Conservation (phyloP, 1,140 invertebrate species). For the Campoletis sonorensis region DNA sequence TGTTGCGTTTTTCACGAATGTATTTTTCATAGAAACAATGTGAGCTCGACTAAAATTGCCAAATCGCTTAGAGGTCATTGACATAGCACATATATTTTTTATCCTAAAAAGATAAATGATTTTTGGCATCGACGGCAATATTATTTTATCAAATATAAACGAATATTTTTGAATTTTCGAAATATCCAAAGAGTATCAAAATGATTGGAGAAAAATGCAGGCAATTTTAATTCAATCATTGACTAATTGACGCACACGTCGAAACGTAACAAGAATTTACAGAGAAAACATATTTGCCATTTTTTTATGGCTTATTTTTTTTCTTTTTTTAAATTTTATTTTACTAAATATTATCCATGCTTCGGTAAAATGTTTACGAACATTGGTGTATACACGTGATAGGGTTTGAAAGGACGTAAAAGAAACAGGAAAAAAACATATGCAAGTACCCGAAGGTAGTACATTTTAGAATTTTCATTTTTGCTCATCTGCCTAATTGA, state of each 20-base stretch:
- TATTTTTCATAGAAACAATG: conserved; percentile 4
- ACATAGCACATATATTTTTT: conserved; percentile 2
- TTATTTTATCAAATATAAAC: neutral
- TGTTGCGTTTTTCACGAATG: neutral
- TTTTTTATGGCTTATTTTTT: neutral
- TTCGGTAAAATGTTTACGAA: neutral
- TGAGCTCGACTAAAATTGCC: neutral
- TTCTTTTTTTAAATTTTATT: neutral
- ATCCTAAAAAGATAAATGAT: neutral
- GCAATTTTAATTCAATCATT: conserved; percentile 2
- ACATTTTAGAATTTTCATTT: no score
- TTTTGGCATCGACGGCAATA: neutral
- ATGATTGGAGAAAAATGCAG: conserved; percentile 27
- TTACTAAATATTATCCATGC: neutral
- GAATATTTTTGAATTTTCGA: neutral
- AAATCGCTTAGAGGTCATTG: neutral
- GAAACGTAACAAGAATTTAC: neutral
- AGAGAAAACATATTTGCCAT: neutral
- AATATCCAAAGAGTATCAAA: neutral
- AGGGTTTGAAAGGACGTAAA: no score
- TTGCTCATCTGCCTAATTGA: no score
- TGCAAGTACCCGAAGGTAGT: no score
- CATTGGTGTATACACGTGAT: neutral
- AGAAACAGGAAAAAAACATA: no score
- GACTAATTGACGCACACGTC: neutral